phyloP scores from a whole-genome alignment of 92 coral and sea anemone species.

The Paramuricea clavata region DNA sequence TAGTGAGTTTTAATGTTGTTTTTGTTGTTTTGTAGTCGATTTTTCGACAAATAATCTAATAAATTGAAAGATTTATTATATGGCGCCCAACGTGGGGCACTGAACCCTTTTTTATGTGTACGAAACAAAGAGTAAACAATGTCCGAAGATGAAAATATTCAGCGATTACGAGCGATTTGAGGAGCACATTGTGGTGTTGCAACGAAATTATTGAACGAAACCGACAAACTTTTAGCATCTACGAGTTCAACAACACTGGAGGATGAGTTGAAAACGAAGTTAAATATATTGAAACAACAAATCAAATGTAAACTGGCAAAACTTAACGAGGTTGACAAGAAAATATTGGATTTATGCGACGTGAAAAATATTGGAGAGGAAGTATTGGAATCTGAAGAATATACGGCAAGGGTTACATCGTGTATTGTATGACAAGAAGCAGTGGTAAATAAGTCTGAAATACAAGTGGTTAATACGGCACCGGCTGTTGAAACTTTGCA shows the following conservation, averaged over 20 bases:
- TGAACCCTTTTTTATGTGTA: background rate
- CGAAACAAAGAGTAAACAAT: background rate
- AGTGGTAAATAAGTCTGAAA: background rate
- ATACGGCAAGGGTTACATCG: background rate
- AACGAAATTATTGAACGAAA: constrained; percentile 5
- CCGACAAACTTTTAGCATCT: constrained; percentile 4
- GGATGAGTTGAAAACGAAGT: constrained; percentile 8
- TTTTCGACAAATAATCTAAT: background rate
- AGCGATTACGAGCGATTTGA: constrained; percentile 10
- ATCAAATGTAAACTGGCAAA: constrained; percentile 2
- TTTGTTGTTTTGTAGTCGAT: too few relatives aligned
- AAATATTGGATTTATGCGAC: constrained; percentile 12
- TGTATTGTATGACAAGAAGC: background rate
- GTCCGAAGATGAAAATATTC: background rate
- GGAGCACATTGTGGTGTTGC: background rate
- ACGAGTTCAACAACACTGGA: background rate
- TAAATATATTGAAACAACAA: constrained; percentile 14
- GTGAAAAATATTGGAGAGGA: constrained; percentile 6
- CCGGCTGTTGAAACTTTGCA: background rate
- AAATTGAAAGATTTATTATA: constrained; percentile 8
- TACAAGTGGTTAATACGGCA: background rate
- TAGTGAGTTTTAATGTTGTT: too few relatives aligned
- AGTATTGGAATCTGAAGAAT: background rate
- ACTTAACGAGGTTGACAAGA: background rate
- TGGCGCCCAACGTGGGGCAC: constrained; percentile 33